Percentiles rank a stretch among this genome's conserved stretches.
phyloP scores from a whole-genome alignment of 1,140 invertebrate genomes.

The Heliothis subflexa region DNA sequence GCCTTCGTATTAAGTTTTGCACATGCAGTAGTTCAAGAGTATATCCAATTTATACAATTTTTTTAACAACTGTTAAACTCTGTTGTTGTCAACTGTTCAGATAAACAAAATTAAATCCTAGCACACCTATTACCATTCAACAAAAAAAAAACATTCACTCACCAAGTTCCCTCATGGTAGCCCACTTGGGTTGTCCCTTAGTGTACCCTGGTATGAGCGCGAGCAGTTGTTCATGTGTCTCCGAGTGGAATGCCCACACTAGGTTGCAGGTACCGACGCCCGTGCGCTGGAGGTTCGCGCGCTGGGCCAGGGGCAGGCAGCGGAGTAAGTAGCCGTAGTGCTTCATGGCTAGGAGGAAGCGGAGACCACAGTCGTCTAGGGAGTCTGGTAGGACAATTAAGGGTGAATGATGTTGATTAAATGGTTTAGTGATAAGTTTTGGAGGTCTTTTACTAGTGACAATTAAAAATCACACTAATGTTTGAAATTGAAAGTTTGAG shows the following conservation, averaged over 20 bases:
- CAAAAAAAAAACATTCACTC: constrained; percentile 29
- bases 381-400: constrained; percentile 88
- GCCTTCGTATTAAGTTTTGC: no score
- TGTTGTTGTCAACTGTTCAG: no score
- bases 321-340: constrained; percentile 98
- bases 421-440: not conserved
- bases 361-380: constrained; percentile 98
- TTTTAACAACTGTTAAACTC: no score
- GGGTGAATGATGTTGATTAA: not conserved
- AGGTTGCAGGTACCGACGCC: constrained; percentile 97
- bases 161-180: constrained; percentile 95
- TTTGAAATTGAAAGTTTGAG: no score
- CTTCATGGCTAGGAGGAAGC: constrained; percentile 98
- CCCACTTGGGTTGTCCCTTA: constrained; percentile 95
- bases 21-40: no score
- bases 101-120: no score
- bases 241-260: constrained; percentile 99
- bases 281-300: constrained; percentile 94
- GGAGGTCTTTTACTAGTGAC: no score
- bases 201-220: constrained; percentile 95
- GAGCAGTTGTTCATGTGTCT: constrained; percentile 98
- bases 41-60: not conserved
- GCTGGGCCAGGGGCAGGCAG: constrained; percentile 95
- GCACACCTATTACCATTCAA: not conserved
- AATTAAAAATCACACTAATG: no score